Evolutionary conservation across 2,888 invertebrate species (phyloP).

Genomic region (Rhodophaea formosa): DNA sequence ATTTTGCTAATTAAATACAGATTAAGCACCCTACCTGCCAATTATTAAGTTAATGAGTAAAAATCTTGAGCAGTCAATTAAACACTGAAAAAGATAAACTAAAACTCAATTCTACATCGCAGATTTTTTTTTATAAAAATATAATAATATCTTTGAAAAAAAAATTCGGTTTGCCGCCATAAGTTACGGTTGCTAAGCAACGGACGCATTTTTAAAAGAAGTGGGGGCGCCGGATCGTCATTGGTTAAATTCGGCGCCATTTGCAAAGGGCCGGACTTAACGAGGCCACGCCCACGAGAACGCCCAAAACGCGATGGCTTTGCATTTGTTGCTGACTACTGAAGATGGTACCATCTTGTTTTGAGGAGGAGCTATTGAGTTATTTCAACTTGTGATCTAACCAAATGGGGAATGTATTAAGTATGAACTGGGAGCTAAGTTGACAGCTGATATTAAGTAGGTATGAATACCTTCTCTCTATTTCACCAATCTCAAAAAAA

Average conservation of each 20-base stretch:
- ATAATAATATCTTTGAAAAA: conserved; percentile 7
- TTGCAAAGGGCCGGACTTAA: conserved; percentile 67
- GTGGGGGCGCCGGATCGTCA: conserved; percentile 46
- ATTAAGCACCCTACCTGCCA: too few relatives aligned
- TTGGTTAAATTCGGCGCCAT: conserved; percentile 76
- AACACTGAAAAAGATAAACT: too few relatives aligned
- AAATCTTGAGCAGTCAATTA: too few relatives aligned
- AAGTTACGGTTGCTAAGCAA: conserved; percentile 39
- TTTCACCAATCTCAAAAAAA: too few relatives aligned
- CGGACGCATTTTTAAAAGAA: conserved; percentile 44
- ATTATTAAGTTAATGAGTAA: too few relatives aligned
- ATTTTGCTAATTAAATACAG: too few relatives aligned
- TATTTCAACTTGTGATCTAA: background rate
- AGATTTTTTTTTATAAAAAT: too few relatives aligned
- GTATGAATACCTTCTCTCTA: too few relatives aligned
- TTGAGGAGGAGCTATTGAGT: conserved; percentile 49
- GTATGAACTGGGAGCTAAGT: too few relatives aligned
- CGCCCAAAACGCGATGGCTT: conserved; percentile 48
- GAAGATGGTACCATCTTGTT: conserved; percentile 45
- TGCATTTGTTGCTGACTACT: conserved; percentile 53
- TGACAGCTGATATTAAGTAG: too few relatives aligned
- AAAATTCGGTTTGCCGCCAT: conserved; percentile 23
- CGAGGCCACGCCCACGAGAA: conserved; percentile 58
- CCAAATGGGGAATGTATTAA: background rate
- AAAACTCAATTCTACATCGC: too few relatives aligned